Evolutionary conservation across 2,888 invertebrate genomes (phyloP).

Genomic region (Drosophila incognita): DNA sequence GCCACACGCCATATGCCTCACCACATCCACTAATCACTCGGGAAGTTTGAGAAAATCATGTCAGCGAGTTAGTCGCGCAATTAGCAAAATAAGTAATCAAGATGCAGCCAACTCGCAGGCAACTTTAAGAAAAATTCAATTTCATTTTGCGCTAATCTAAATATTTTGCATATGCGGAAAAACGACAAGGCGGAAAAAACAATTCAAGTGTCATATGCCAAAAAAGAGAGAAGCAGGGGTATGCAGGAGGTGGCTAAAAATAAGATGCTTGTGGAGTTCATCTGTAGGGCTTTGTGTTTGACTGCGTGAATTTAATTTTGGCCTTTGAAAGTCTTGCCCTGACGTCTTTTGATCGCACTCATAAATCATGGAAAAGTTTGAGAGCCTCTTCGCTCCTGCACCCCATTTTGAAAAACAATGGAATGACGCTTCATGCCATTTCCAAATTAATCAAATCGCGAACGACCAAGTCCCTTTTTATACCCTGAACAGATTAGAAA

Average conservation of each 20-base stretch:
- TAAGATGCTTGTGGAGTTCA: neutral
- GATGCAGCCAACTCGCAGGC: neutral
- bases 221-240: neutral
- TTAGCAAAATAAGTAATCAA: constrained; percentile 64
- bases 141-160: constrained; percentile 39
- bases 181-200: constrained; percentile 2
- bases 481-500: neutral
- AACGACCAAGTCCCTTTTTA: neutral
- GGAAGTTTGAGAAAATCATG: constrained; percentile 35
- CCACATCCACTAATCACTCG: neutral
- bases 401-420: neutral
- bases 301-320: constrained; percentile 2
- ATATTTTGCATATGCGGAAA: constrained; percentile 6
- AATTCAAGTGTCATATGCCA: constrained; percentile 1
- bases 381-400: neutral
- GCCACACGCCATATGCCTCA: neutral
- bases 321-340: neutral
- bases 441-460: constrained; percentile 23
- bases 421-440: neutral
- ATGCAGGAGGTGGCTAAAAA: neutral
- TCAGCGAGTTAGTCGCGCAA: constrained; percentile 34
- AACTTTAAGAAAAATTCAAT: constrained; percentile 33
- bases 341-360: constrained; percentile 7
- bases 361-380: constrained; percentile 17
- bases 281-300: constrained; percentile 2